A percentile compares a stretch with the other conserved stretches of the same genome.
These are phyloP conservation scores for Ectemnius continuus DNA, from an alignment of 2,888 invertebrate genomes.

Conservation along the genomic window DNA sequence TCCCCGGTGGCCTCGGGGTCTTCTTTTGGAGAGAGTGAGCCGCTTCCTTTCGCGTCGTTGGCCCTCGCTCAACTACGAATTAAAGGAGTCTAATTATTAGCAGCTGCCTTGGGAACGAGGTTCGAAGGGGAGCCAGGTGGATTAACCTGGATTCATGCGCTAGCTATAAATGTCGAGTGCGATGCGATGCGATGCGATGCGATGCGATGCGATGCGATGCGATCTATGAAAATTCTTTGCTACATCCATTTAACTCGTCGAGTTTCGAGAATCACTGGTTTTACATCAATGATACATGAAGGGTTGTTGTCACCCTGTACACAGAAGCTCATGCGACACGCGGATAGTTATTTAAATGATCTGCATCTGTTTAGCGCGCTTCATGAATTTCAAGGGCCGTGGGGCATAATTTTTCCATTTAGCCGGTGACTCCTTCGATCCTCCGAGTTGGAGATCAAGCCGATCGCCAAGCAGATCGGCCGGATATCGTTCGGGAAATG, in stretches of 20 bases:
- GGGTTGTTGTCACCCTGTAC: too few species aligned
- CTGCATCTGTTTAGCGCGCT: conserved; percentile 38
- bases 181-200: too few species aligned
- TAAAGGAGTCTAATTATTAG: too few species aligned
- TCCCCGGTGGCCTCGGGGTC: conserved; percentile 22
- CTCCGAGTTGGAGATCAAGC: conserved; percentile 19
- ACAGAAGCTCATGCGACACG: neutral
- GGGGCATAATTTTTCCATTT: conserved; percentile 63
- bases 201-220: too few species aligned
- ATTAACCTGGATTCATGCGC: too few species aligned
- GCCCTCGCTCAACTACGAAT: neutral
- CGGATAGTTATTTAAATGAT: conserved; percentile 21
- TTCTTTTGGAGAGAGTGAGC: conserved; percentile 17
- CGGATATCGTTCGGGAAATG: conserved; percentile 57
- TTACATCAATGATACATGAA: too few species aligned
- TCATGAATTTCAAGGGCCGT: conserved; percentile 47
- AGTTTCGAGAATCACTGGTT: too few species aligned
- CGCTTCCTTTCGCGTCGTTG: conserved; percentile 17
- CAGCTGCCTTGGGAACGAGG: too few species aligned
- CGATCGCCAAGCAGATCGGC: conserved; percentile 27
- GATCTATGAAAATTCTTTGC: too few species aligned
- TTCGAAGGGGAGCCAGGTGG: too few species aligned
- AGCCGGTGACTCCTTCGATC: conserved; percentile 13
- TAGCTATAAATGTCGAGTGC: too few species aligned
- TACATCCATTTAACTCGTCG: too few species aligned